Evolutionary conservation across 2,888 invertebrate species (phyloP), one percentile per base, ranked within the genome.

Genomic region (Drosophila formosana): DNA sequence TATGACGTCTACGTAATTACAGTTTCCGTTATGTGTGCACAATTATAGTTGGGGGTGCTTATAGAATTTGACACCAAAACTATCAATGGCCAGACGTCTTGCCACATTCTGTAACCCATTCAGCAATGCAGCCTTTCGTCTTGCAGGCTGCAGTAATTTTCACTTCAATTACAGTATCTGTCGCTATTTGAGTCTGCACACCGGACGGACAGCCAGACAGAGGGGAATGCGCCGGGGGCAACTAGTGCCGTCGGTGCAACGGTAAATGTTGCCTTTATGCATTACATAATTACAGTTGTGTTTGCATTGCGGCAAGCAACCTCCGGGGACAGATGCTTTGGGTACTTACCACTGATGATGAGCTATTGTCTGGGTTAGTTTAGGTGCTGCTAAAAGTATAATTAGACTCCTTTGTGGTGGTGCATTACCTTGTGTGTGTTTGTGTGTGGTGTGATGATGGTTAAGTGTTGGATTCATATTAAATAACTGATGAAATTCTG

Each of bases 201-300:
- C 25, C 39, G 2, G 58, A 5, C 8, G 8, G 32, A 7, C 39
- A 18, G 32, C 45, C 26, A 50, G 47, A 51, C 26, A 37, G 55
- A 50, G 51, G 28, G 53, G 41, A 25, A 53, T 28, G 30, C 8
- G 30, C n/a, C 41, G 28, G 11, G 30, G 23, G 18, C 30, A 30
- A 28, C 18, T 43, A 18, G 30, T 18, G 41, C 18, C 53, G 23
- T 5, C 6, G 52, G 23, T 69, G 55, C 63, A 80, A 67, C 55
- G 73, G 75, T 80, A 78, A 84, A 80, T 83, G 85, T 85, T 80
- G 88, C 75, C 69, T 75, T 69, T 72, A 80, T 88, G 82, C 83
- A 85, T 83, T 85, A 72, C 83, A 82, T 85, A 83, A 83, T 88
- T 88, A 85, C 85, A 66, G 82, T 73, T 84, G 77, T 82, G 83